A percentile compares a stretch with the other conserved stretches of the same genome.
Evolutionary conservation across 2,113 vertebrate species (phyloP).

Genomic region (Agelaius phoeniceus): DNA sequence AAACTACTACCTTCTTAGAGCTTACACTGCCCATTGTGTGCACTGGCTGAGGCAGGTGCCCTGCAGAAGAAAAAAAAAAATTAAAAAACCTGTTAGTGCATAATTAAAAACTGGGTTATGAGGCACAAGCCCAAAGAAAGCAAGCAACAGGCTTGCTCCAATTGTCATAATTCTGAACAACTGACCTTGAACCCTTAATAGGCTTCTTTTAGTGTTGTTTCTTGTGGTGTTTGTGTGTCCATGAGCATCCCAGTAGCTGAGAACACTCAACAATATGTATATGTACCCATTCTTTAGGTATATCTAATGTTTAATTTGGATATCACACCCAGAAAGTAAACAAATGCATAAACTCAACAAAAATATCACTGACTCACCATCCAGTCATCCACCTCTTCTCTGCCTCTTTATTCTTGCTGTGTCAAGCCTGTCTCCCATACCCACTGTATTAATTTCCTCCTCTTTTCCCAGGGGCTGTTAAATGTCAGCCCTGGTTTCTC

Average conservation of each 20-base stretch:
- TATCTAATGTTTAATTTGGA: conserved; percentile 40
- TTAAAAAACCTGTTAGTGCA: background rate
- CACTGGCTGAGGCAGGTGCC: background rate
- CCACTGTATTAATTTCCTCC: background rate
- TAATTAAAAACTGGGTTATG: conserved; percentile 37
- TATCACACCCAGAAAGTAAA: conserved; percentile 63
- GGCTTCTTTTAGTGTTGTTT: conserved; percentile 1
- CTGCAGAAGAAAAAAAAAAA: background rate
- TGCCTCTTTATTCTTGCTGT: conserved; percentile 7
- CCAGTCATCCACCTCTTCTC: conserved; percentile 1
- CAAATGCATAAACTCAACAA: conserved; percentile 39
- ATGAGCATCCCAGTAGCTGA: background rate
- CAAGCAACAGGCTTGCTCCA: conserved; percentile 10
- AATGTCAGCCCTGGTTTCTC: background rate
- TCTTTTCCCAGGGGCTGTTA: background rate
- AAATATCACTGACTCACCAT: conserved; percentile 52
- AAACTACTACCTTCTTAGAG: background rate
- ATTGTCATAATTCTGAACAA: background rate
- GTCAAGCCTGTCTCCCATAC: background rate
- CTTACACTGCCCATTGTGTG: background rate
- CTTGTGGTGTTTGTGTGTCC: conserved; percentile 11
- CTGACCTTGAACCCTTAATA: conserved; percentile 21
- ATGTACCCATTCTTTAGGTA: background rate
- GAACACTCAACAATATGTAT: background rate
- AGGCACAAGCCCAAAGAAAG: conserved; percentile 20